These are phyloP conservation scores for Oreochromis grahami DNA, from an alignment of 2,797 vertebrate species.

Conservation along the genomic window DNA sequence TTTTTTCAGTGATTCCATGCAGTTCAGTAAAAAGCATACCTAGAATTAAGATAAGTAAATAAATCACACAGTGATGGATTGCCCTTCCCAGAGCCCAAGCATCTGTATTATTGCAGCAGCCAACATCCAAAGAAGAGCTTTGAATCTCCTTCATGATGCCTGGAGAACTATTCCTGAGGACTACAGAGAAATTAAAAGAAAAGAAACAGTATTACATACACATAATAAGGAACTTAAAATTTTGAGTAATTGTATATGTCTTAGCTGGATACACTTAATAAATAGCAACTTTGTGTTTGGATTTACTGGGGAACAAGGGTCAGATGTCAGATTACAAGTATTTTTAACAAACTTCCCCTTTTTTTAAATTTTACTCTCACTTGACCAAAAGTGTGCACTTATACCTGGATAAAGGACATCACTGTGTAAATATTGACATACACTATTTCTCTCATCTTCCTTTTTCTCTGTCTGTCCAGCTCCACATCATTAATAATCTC, in stretches of 20 bases:
- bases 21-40: not conserved
- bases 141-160: not conserved
- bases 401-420: not conserved
- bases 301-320: not conserved
- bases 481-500: conserved; percentile 29
- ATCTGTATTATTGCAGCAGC: not conserved
- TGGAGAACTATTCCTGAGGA: not conserved
- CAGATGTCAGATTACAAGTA: not conserved
- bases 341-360: not conserved
- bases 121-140: not conserved
- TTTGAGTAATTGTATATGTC: not conserved
- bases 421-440: not conserved
- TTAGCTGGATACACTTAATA: not conserved
- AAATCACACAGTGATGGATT: not conserved
- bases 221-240: not conserved
- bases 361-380: not conserved
- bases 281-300: not conserved
- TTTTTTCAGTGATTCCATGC: not conserved
- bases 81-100: not conserved
- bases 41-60: not conserved
- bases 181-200: not conserved
- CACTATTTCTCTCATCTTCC: not conserved
- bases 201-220: not conserved
- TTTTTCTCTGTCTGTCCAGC: not conserved
- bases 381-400: not conserved